Conservation (phyloP, 2,888 invertebrate genomes). For the Agrochola lota region DNA sequence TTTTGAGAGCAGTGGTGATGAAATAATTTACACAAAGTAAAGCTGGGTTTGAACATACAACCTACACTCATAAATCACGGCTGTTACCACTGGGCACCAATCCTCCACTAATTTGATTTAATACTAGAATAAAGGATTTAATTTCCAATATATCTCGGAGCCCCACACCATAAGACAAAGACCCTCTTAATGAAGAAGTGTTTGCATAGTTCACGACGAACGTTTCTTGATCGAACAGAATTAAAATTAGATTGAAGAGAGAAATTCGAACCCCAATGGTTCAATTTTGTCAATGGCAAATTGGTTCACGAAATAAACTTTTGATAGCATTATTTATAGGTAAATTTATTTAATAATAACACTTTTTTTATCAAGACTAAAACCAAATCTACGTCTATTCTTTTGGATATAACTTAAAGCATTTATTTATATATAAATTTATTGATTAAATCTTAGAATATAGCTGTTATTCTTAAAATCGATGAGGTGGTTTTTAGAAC, state of each 20-base stretch:
- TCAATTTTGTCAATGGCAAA: slow-evolving; percentile 14
- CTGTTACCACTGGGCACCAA: no score
- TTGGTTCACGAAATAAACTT: background rate
- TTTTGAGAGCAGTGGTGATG: no score
- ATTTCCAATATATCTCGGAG: slow-evolving; percentile 12
- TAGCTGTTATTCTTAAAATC: background rate
- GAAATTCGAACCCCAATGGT: slow-evolving; percentile 20
- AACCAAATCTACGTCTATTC: background rate
- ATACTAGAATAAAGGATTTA: background rate
- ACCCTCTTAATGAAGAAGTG: slow-evolving; percentile 60
- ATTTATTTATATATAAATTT: background rate
- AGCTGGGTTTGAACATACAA: no score
- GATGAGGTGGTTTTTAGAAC: background rate
- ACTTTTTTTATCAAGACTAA: background rate
- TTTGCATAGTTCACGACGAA: slow-evolving; percentile 62
- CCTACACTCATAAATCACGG: no score
- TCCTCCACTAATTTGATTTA: background rate
- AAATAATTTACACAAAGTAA: no score
- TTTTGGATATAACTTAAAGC: background rate
- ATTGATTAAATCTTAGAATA: background rate
- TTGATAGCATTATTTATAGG: background rate
- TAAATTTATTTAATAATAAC: background rate
- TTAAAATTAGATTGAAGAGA: slow-evolving; percentile 52
- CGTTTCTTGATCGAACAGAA: slow-evolving; percentile 50
- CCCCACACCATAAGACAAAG: slow-evolving; percentile 51